Evolutionary conservation across 2,113 vertebrate genomes (phyloP).

Genomic region (Brachyhypopomus occidentalis): DNA sequence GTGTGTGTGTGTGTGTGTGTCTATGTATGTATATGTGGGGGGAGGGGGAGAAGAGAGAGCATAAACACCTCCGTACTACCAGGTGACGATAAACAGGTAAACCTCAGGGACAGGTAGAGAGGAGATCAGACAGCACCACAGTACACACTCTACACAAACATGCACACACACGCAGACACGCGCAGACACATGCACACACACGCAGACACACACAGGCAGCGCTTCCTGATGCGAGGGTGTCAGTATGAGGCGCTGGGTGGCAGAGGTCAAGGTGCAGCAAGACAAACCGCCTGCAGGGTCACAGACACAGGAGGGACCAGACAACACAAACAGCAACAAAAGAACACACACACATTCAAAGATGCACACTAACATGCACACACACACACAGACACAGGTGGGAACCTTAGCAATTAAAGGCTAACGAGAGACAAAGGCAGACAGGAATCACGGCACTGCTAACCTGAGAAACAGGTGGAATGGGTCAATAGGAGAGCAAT

Average conservation of each 20-base stretch:
- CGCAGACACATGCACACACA: no score
- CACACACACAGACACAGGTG: conserved; percentile 33
- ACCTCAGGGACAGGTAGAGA: conserved; percentile 29
- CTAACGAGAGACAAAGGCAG: conserved; percentile 22
- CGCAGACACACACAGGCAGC: no score
- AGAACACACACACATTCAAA: neutral
- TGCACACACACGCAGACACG: no score
- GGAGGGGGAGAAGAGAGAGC: neutral
- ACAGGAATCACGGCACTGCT: conserved; percentile 15
- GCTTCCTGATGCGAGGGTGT: no score
- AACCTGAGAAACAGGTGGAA: conserved; percentile 30
- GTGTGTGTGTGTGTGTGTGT: no score
- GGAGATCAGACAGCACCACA: conserved; percentile 11
- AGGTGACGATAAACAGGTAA: conserved; percentile 35
- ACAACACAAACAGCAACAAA: no score
- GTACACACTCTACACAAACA: no score
- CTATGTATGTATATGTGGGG: no score
- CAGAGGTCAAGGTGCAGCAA: no score
- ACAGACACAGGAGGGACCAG: no score
- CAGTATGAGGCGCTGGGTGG: no score
- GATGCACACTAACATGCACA: conserved; percentile 6
- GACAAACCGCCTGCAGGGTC: no score
- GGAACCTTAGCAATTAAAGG: conserved; percentile 18
- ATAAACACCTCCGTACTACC: neutral
- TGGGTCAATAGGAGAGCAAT: conserved; percentile 25